Evolutionary conservation across 2,797 vertebrate genomes (phyloP).

Genomic region (Glossophaga mutica): DNA sequence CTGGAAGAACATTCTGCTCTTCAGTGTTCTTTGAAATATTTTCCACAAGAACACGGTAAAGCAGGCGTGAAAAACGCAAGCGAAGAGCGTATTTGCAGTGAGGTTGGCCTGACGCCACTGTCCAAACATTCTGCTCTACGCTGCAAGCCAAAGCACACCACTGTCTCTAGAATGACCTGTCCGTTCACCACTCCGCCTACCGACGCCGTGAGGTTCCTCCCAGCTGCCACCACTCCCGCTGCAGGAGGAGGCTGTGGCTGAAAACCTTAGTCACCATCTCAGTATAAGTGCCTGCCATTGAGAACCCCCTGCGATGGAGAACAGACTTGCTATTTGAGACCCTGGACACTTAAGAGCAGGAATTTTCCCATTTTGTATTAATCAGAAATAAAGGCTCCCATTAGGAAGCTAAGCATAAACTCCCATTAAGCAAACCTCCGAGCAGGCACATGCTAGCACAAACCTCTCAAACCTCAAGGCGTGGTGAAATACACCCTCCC

Average conservation of each 20-base stretch:
- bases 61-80: not conserved
- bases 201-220: accelerated
- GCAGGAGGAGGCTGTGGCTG: not conserved
- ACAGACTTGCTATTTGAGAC: not conserved
- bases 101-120: not conserved
- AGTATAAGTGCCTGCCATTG: not conserved
- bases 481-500: not conserved
- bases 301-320: not conserved
- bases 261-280: not conserved
- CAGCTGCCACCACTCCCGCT: too few relatives aligned
- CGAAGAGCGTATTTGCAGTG: not conserved
- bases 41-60: not conserved
- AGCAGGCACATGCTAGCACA: not conserved
- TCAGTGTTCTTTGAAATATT: not conserved
- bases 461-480: not conserved
- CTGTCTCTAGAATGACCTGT: not conserved
- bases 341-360: not conserved
- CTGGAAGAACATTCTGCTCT: not conserved
- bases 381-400: not conserved
- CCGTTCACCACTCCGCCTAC: too few relatives aligned
- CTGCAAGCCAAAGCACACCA: not conserved
- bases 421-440: not conserved
- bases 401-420: not conserved
- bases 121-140: not conserved
- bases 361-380: not conserved